A percentile compares a stretch with the other conserved stretches of the same genome.
These are phyloP conservation scores for Myotis pilosus DNA, from an alignment of 2,797 vertebrate genomes.

Conservation along the genomic window DNA sequence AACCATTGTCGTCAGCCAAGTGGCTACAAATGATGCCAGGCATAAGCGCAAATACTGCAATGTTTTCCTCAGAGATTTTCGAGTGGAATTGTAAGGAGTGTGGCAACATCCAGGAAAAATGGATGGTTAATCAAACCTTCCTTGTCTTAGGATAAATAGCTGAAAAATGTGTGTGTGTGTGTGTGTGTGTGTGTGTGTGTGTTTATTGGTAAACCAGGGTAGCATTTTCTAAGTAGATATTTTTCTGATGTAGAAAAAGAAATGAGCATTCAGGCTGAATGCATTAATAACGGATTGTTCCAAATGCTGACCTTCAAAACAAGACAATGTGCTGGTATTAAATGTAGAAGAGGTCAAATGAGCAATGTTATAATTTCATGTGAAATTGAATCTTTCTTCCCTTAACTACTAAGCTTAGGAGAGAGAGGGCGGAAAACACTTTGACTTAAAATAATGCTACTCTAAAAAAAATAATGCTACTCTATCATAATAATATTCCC, in stretches of 20 bases:
- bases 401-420: background rate
- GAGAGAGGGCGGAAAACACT: background rate
- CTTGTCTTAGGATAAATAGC: slow-evolving; percentile 62
- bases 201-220: slow-evolving; percentile 85
- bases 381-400: slow-evolving; percentile 19
- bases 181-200: slow-evolving; percentile 4
- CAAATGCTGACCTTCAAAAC: slow-evolving; percentile 77
- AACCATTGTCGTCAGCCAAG: background rate
- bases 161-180: slow-evolving; percentile 49
- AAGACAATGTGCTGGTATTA: slow-evolving; percentile 44
- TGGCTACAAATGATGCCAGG: background rate
- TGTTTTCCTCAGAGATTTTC: slow-evolving; percentile 38
- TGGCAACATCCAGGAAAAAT: slow-evolving; percentile 41
- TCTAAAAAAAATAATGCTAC: background rate
- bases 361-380: background rate
- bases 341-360: background rate
- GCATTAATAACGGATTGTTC: slow-evolving; percentile 84
- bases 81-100: slow-evolving; percentile 43
- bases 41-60: background rate
- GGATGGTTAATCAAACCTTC: slow-evolving; percentile 49
- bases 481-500: background rate
- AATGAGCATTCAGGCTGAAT: slow-evolving; percentile 80
- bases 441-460: background rate
- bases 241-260: slow-evolving; percentile 82
- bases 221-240: slow-evolving; percentile 85